phyloP scores from a whole-genome alignment of 1,140 invertebrate genomes.

The Cepaea nemoralis region DNA sequence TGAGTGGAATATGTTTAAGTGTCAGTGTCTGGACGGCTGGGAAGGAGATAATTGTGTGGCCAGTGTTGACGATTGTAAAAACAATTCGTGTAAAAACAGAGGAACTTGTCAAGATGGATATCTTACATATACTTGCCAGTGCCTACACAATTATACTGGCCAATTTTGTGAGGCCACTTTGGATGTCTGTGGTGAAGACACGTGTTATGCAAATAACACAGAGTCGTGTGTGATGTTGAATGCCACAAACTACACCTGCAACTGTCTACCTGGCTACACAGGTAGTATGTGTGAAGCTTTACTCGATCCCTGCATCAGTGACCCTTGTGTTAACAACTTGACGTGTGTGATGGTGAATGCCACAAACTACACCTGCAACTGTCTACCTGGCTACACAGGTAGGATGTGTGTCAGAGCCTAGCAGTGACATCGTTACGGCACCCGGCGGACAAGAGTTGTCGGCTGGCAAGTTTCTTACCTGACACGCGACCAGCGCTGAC shows the following conservation, averaged over 20 bases:
- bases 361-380: constrained; percentile 59
- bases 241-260: constrained; percentile 45
- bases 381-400: constrained; percentile 54
- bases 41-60: constrained; percentile 42
- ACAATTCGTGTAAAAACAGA: constrained; percentile 55
- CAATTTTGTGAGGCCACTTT: constrained; percentile 54
- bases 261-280: constrained; percentile 53
- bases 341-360: no score
- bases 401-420: constrained; percentile 60
- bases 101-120: constrained; percentile 58
- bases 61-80: constrained; percentile 50
- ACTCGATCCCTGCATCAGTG: constrained; percentile 67
- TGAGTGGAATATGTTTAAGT: constrained; percentile 70
- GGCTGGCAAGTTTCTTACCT: no score
- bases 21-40: constrained; percentile 81
- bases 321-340: constrained; percentile 63
- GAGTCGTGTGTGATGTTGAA: constrained; percentile 45
- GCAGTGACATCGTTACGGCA: no score
- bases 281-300: constrained; percentile 70
- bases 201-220: constrained; percentile 52
- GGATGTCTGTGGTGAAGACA: constrained; percentile 42
- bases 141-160: constrained; percentile 60
- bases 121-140: constrained; percentile 58
- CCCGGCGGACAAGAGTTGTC: no score
- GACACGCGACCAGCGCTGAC: no score